Evolutionary conservation across 2,113 vertebrate genomes (phyloP).

Genomic region (Cephalopterus ornatus): DNA sequence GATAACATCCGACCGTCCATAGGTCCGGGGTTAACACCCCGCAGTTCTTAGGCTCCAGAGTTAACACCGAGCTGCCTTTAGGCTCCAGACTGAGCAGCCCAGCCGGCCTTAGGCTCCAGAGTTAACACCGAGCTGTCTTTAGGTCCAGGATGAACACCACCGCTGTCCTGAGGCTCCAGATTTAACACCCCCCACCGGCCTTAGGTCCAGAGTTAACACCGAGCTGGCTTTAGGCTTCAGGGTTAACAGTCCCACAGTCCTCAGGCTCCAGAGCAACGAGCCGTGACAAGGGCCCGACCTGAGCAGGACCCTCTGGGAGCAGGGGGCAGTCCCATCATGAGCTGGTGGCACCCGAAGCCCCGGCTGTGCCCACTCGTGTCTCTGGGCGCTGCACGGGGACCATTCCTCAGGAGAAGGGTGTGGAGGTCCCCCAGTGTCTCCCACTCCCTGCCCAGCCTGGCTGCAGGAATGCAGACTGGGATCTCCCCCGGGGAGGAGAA

Average conservation of each 20-base stretch:
- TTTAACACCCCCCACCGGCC: too few species aligned
- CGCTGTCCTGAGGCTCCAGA: too few species aligned
- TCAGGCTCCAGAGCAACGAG: neutral
- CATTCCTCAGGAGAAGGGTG: neutral
- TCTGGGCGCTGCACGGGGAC: neutral
- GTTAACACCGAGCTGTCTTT: too few species aligned
- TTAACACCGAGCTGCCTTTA: too few species aligned
- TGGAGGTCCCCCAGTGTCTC: accelerated
- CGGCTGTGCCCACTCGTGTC: neutral
- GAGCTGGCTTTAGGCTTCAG: too few species aligned
- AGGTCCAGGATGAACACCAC: too few species aligned
- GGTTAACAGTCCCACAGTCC: neutral
- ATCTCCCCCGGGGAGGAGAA: accelerated
- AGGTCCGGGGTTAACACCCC: too few species aligned
- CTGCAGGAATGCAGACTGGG: neutral
- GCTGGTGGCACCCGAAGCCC: neutral
- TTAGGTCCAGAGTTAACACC: too few species aligned
- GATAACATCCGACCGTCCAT: too few species aligned
- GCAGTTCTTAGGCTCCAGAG: neutral
- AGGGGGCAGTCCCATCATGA: neutral
- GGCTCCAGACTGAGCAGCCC: too few species aligned
- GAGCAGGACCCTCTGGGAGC: neutral
- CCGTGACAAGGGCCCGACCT: neutral
- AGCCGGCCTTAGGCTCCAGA: too few species aligned
- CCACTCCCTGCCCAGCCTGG: accelerated